Base-by-base conservation (phyloP, 2,888 invertebrate genomes). In the Sicus ferrugineus region DNA sequence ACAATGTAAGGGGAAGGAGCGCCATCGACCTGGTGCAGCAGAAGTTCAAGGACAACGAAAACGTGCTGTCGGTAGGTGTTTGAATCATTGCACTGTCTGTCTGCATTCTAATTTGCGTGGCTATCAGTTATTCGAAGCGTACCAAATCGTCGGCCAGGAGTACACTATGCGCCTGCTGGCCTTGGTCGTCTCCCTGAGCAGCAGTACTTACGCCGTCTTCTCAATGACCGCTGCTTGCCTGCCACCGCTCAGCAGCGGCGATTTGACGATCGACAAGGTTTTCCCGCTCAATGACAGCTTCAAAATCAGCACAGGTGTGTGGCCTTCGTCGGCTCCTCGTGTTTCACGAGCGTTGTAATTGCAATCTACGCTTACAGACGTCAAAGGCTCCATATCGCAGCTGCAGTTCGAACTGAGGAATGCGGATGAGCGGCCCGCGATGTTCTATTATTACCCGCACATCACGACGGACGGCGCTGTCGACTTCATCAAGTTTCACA, bases 221-320 rank as follows among this genome's bases (percentile, higher is more conserved):
- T 80, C 84, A n/a, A 79, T 85, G 65, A 77, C 77, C 19, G 73
- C 80, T 2, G 72, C 78, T 4, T 80, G 83, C 50, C 77, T 79
- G 77, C 91, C 91, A 76, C 91, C 93, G 23, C 89, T 89, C 81
- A 89, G 90, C 68, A 90, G 91, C 80, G 91, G 90, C 65, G 94
- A 95, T 86, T 87, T 95, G 75, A 90, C 91, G 16, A 89, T 95
- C 78, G 94, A 94, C 85, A 90, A 90, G 83, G 91, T 93, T 65
- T 88, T 95, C 78, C 93, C 95, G 30, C 89, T 95, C 69, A 92
- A 94, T 86, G 89, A 90, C 77, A 89, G 90, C 78, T 94, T 95
- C 84, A 90, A 91, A 83, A 92, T 93, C 86, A 90, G 91, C 81
- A 90, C 91, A 79, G 91, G 80, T 83, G 87, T 85, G 87, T 16